Conservation (phyloP, 2,797 vertebrate genomes). For the Brachyalestes nurse region DNA sequence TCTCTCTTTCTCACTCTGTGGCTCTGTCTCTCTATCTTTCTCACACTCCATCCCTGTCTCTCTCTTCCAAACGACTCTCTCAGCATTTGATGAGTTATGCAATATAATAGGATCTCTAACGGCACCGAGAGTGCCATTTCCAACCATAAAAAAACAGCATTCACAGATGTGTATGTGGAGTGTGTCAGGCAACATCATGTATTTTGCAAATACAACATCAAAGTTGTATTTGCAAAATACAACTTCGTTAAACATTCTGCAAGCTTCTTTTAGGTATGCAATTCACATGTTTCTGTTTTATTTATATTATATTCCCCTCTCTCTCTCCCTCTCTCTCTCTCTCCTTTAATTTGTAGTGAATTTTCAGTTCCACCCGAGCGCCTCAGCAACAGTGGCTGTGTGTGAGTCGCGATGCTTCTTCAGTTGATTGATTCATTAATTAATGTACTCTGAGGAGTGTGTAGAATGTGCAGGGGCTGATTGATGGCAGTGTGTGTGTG, state of each 20-base stretch:
- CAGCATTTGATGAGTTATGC: no score
- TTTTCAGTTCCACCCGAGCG: neutral
- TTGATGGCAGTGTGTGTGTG: neutral
- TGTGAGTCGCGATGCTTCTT: constrained; percentile 25
- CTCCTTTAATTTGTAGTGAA: constrained; percentile 1
- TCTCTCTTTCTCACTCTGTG: no score
- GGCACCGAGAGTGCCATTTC: no score
- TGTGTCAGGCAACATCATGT: no score
- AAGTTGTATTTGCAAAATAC: no score
- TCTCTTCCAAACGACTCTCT: neutral
- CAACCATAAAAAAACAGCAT: no score
- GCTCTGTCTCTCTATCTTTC: neutral
- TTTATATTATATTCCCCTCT: neutral
- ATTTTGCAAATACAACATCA: no score
- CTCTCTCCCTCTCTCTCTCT: neutral
- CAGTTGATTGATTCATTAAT: constrained; percentile 27
- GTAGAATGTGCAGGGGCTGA: neutral
- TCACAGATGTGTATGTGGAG: no score
- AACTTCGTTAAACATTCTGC: no score
- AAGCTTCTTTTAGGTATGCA: no score
- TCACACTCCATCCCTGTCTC: constrained; percentile 35
- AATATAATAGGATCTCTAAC: no score
- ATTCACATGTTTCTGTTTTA: no score
- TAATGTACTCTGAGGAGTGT: neutral
- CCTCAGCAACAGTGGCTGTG: neutral